Conservation (phyloP, 2,113 vertebrate species). For the Oenanthe oenanthe region DNA sequence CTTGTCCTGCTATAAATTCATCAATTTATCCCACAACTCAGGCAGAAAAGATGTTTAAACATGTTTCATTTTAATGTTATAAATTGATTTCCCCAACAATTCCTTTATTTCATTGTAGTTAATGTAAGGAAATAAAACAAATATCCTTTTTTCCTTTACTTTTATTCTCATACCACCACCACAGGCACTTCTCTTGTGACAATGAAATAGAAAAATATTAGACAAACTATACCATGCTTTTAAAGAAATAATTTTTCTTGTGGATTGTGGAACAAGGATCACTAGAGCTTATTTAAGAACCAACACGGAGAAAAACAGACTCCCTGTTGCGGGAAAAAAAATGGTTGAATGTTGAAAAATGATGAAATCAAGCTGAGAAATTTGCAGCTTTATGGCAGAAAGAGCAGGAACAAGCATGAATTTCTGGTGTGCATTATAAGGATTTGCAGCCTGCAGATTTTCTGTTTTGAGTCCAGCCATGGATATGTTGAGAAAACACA, state of each 20-base stretch:
- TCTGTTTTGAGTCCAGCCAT: not conserved
- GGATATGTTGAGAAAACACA: not conserved
- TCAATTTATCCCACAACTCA: not conserved
- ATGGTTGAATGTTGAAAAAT: not conserved
- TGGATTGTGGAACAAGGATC: not conserved
- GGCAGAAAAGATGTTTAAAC: not conserved
- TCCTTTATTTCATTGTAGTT: not conserved
- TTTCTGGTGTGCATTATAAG: slow-evolving; percentile 17
- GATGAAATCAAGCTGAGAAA: not conserved
- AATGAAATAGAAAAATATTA: not conserved
- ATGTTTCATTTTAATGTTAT: not conserved
- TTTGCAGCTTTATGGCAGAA: not conserved
- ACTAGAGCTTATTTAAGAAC: not conserved
- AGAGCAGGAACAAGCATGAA: not conserved
- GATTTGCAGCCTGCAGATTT: not conserved
- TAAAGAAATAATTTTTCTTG: not conserved
- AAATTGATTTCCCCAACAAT: not conserved
- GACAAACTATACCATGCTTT: not conserved
- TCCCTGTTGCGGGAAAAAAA: not conserved
- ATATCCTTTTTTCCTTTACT: accelerated
- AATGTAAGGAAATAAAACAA: not conserved
- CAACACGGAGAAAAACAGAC: not conserved
- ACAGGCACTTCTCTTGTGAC: not conserved
- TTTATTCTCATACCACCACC: accelerated
- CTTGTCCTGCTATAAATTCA: not conserved